A percentile compares a stretch with the other conserved stretches of the same genome.
These are phyloP conservation scores for Schlechtendalia chinensis DNA, from an alignment of 1,140 invertebrate genomes.

Conservation along the genomic window DNA sequence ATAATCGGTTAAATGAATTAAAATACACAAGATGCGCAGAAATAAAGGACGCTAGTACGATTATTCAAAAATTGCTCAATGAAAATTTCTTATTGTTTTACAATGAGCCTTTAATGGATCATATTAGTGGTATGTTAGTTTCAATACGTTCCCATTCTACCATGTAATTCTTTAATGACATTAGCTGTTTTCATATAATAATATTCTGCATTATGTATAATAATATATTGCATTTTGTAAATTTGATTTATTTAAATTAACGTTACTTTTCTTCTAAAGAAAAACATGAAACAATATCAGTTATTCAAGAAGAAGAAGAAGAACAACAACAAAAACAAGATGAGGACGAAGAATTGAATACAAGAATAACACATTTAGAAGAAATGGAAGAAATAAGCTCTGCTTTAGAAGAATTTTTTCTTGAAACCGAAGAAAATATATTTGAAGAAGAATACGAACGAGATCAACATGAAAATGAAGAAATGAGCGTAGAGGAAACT, in stretches of 20 bases:
- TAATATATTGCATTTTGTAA: not conserved
- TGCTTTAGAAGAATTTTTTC: not conserved
- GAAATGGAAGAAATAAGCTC: not conserved
- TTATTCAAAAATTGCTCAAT: slow-evolving; percentile 63
- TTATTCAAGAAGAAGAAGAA: not conserved
- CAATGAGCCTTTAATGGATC: slow-evolving; percentile 57
- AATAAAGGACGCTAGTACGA: slow-evolving; percentile 60
- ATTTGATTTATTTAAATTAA: too few species aligned
- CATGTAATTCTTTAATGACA: not conserved
- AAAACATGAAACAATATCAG: not conserved
- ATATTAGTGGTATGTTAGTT: not conserved
- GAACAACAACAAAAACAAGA: not conserved
- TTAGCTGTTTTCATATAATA: not conserved
- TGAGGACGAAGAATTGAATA: not conserved
- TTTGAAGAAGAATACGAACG: too few species aligned
- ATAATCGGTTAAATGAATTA: not conserved
- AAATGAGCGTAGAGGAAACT: too few species aligned
- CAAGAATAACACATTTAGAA: too few species aligned
- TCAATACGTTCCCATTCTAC: not conserved
- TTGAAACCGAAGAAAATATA: not conserved
- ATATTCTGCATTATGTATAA: not conserved
- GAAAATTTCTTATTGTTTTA: slow-evolving; percentile 68
- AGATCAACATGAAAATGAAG: too few species aligned
- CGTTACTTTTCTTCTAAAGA: too few species aligned
- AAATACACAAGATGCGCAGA: slow-evolving; percentile 58